A percentile compares a stretch with the other conserved stretches of the same genome.
Conservation (phyloP, 2,797 vertebrate genomes). For the Botia kubotai region DNA sequence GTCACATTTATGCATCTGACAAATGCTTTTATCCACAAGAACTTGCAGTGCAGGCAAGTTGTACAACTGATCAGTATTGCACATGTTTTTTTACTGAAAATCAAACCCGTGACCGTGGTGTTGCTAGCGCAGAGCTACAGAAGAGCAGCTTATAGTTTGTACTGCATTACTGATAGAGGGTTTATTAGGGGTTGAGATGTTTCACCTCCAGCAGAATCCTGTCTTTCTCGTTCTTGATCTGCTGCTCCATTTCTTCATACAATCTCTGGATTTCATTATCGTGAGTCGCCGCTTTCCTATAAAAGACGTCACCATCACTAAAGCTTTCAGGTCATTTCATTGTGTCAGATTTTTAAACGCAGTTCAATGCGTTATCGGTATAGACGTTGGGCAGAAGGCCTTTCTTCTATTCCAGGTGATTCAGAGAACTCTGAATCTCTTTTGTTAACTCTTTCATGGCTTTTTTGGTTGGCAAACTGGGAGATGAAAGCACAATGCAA, state of each 20-base stretch:
- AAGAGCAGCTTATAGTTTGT: neutral
- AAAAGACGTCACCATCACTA: conserved; percentile 11
- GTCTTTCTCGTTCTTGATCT: conserved; percentile 92
- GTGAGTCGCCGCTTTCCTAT: conserved; percentile 88
- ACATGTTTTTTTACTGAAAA: neutral
- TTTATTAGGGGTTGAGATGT: neutral
- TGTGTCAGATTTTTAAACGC: neutral
- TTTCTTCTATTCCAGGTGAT: neutral
- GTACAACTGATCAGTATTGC: too few species aligned
- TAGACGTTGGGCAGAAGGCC: neutral
- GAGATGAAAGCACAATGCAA: neutral
- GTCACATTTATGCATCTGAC: neutral
- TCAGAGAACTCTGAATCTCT: neutral
- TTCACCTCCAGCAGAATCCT: conserved; percentile 86
- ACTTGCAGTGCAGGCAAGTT: too few species aligned
- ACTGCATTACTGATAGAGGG: neutral
- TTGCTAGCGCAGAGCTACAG: neutral
- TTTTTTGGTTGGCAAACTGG: neutral
- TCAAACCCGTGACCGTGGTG: neutral
- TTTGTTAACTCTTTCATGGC: neutral
- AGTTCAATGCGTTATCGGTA: neutral
- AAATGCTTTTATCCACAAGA: neutral
- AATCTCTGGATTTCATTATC: conserved; percentile 89
- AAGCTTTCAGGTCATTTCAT: conserved; percentile 2
- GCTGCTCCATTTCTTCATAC: conserved; percentile 96